Conservation (phyloP, 2,113 vertebrate genomes). For the Penelope pileata region DNA sequence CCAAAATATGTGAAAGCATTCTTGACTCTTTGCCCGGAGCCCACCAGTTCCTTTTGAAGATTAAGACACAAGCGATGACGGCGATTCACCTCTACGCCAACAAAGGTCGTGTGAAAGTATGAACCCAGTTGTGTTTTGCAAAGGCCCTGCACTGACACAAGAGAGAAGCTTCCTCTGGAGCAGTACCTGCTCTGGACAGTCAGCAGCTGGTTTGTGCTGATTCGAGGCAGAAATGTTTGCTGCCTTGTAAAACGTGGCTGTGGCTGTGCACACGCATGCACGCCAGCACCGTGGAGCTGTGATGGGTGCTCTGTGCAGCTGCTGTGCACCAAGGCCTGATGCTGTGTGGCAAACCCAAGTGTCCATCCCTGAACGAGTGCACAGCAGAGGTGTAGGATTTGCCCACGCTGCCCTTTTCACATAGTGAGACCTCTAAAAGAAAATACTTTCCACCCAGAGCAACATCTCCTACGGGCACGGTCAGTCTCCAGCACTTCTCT, state of each 20-base stretch:
- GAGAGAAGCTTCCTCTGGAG: not conserved
- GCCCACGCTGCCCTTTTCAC: rapidly evolving
- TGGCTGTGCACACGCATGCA: too few relatives aligned
- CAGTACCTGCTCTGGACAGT: not conserved
- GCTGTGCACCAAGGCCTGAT: rapidly evolving
- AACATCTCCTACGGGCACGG: rapidly evolving
- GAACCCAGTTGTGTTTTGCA: not conserved
- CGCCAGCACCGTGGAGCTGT: rapidly evolving
- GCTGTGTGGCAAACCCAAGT: rapidly evolving
- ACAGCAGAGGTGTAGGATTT: not conserved
- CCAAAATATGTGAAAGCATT: conserved; percentile 5
- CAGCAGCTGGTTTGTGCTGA: not conserved
- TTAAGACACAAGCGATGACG: not conserved
- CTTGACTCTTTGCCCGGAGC: conserved; percentile 23
- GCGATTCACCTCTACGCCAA: not conserved
- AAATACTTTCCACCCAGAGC: not conserved
- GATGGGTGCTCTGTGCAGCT: rapidly evolving
- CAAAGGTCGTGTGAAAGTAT: conserved; percentile 14
- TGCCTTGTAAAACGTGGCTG: rapidly evolving
- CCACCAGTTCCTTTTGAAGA: conserved; percentile 43
- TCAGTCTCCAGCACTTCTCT: not conserved
- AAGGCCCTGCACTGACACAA: not conserved
- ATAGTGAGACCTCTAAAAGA: rapidly evolving
- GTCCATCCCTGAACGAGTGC: rapidly evolving
- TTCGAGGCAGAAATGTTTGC: rapidly evolving